Evolutionary conservation across 2,113 vertebrate species (phyloP).

Genomic region (Colossoma macropomum): DNA sequence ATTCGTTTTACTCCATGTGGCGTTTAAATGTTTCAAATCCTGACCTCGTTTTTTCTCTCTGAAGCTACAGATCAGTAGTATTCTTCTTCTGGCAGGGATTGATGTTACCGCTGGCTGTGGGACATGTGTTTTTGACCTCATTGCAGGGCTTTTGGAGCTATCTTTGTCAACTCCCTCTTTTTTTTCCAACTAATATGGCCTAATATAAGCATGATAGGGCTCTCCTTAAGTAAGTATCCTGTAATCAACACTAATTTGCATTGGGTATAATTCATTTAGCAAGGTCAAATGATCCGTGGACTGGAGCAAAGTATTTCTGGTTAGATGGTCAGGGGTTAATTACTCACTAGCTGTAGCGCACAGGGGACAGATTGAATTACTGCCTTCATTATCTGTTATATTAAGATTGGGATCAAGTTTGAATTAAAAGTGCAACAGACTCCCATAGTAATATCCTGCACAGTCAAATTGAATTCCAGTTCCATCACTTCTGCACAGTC

Average conservation of each 20-base stretch:
- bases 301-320: conserved; percentile 49
- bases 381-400: conserved; percentile 56
- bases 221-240: conserved; percentile 29
- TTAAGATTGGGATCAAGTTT: conserved; percentile 61
- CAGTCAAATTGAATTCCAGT: conserved; percentile 50
- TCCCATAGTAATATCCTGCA: conserved; percentile 43
- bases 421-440: conserved; percentile 50
- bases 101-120: conserved; percentile 29
- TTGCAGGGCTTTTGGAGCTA: conserved; percentile 40
- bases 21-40: conserved; percentile 57
- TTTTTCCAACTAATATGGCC: conserved; percentile 34
- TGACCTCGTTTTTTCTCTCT: conserved; percentile 55
- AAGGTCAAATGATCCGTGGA: conserved; percentile 58
- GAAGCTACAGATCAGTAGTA: conserved; percentile 34
- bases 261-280: conserved; percentile 56
- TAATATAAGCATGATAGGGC: conserved; percentile 46
- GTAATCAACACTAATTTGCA: conserved; percentile 65
- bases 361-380: conserved; percentile 58
- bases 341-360: conserved; percentile 61
- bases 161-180: conserved; percentile 20
- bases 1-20: conserved; percentile 45
- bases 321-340: conserved; percentile 69
- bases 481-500: conserved; percentile 8
- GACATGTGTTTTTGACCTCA: conserved; percentile 53
- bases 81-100: conserved; percentile 46